Evolutionary conservation across 2,888 invertebrate genomes (phyloP), one percentile per base, ranked within the genome.

Genomic region (Sarcophaga rosellei): DNA sequence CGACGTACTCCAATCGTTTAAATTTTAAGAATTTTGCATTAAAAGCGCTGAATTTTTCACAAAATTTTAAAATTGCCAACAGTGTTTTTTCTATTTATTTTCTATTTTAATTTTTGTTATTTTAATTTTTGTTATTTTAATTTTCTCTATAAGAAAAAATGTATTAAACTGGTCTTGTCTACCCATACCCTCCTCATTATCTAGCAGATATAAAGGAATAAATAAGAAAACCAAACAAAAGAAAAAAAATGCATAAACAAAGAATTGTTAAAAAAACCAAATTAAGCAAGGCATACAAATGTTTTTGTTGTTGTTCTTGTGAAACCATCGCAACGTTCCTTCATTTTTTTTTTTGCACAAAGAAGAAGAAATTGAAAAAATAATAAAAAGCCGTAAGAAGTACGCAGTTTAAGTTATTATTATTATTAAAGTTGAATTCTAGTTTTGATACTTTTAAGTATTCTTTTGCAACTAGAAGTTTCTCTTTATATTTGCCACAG

Each of bases 391-490:
- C 8, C 8, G 10, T 35, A 35, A 35, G 35, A 57, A 72, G 20
- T 59, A 72, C 72, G 57, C 35, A 72, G 35, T 72, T 59, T 20
- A 66, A 44, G 20, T 25, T 21, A 23, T 62, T 21, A 20, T 4
- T 61, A 61, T 17, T n/a, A 17, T 35, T 66, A 70, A 70, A 25
- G 2, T 70, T 59, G 6, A 59, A 17, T 35, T 57, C 35, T 59
- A 25, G 17, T 70, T 35, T 25, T 35, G 3, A 44, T 53, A 63
- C 70, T 65, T 75, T 75, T 65, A 65, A 20, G 25, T 75, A 68
- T 77, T 77, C 68, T 61, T 10, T 45, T 45, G 23, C n/a, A 77
- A 61, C 15, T 47, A 79, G 70, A 70, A 65, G 44, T 65, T 59
- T 35, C 44, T 45, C 44, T 78, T 78, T 8, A 53, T 35, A 35